These are phyloP conservation scores for Crossaster papposus DNA, from an alignment of 53 echinoderm and acorn worm species.

Conservation along the genomic window DNA sequence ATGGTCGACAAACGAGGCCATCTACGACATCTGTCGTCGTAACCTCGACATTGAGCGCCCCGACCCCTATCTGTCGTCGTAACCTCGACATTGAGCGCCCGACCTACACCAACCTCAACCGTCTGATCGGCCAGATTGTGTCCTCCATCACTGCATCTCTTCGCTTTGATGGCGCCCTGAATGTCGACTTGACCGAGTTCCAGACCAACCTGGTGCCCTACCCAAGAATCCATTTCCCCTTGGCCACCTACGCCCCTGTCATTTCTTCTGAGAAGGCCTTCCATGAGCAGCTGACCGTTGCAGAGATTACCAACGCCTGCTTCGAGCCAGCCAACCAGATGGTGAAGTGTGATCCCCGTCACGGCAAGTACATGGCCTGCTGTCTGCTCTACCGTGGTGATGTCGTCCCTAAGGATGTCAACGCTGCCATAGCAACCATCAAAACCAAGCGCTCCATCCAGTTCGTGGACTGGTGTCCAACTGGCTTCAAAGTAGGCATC, in stretches of 20 bases:
- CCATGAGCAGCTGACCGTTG: constrained; percentile 85
- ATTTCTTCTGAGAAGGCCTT: constrained; percentile 90
- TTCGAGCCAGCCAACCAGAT: constrained; percentile 88
- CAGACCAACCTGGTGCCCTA: constrained; percentile 74
- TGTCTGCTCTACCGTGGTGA: constrained; percentile 85
- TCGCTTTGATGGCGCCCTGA: constrained; percentile 67
- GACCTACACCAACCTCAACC: constrained; percentile 63
- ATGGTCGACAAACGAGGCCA: constrained; percentile 94
- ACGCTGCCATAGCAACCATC: constrained; percentile 60
- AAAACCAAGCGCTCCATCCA: constrained; percentile 64
- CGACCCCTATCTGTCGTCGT: constrained; percentile 65
- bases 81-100: constrained; percentile 65
- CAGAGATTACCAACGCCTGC: constrained; percentile 90
- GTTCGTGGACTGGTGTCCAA: constrained; percentile 89
- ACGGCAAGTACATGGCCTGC: constrained; percentile 92
- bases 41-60: constrained; percentile 65
- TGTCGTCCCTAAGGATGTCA: constrained; percentile 68
- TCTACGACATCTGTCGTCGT: constrained; percentile 73
- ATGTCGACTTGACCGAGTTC: constrained; percentile 66
- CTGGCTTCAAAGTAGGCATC: constrained; percentile 86
- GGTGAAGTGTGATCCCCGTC: constrained; percentile 89
- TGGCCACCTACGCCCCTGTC: constrained; percentile 81
- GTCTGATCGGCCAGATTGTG: constrained; percentile 63
- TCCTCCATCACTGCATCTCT: constrained; percentile 71
- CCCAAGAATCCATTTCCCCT: constrained; percentile 69